Conservation (phyloP, 2,113 vertebrate species). For the Motacilla alba region DNA sequence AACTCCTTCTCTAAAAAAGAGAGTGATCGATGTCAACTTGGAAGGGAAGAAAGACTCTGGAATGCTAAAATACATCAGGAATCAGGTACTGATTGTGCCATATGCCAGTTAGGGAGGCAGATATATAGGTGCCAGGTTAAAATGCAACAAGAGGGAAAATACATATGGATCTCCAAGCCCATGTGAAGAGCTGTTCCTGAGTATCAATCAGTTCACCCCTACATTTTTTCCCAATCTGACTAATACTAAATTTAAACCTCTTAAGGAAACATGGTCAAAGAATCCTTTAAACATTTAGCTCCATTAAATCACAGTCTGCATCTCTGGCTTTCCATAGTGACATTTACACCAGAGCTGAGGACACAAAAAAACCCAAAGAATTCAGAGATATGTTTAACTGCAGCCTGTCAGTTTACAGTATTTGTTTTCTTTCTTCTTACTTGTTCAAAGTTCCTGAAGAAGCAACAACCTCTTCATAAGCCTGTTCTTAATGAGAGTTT, state of each 20-base stretch:
- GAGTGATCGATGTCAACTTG: constrained; percentile 83
- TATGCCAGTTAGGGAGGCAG: background rate
- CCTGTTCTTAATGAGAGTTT: background rate
- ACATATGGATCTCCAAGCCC: background rate
- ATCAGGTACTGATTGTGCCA: constrained; percentile 80
- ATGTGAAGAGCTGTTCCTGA: background rate
- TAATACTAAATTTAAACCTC: background rate
- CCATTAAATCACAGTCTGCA: background rate
- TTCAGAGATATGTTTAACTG: background rate
- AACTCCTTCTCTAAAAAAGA: constrained; percentile 94
- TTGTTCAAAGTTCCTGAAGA: background rate
- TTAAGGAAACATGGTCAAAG: background rate
- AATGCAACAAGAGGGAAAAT: background rate
- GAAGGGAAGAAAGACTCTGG: constrained; percentile 97
- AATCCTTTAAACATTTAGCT: background rate
- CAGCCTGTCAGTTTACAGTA: background rate
- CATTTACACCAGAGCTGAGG: background rate
- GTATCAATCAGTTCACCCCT: background rate
- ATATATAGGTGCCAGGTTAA: background rate
- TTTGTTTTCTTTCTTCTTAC: background rate
- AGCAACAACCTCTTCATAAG: background rate
- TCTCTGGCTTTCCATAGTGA: background rate
- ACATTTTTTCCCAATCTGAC: background rate
- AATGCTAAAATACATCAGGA: constrained; percentile 97
- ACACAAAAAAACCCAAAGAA: background rate